These are phyloP conservation scores for Aethina tumida DNA, from an alignment of 1,140 invertebrate genomes.

Conservation along the genomic window DNA sequence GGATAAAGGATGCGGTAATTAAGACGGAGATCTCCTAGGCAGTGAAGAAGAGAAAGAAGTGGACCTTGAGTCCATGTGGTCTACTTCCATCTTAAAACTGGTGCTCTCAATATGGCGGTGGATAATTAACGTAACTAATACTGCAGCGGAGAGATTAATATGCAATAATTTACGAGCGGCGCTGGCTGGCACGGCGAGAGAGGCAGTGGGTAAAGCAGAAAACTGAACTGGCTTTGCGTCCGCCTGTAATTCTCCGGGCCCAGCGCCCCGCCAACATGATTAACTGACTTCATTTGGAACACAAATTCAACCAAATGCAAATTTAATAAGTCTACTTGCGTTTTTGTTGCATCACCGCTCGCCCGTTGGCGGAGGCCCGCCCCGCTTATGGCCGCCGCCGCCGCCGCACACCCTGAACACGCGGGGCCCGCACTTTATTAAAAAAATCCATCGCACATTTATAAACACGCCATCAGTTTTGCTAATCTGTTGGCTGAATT, in stretches of 20 bases:
- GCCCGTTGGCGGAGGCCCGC: neutral
- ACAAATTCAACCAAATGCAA: slow-evolving; percentile 36
- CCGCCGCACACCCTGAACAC: neutral
- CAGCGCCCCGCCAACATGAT: slow-evolving; percentile 28
- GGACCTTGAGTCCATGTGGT: slow-evolving; percentile 22
- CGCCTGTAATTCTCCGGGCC: slow-evolving; percentile 23
- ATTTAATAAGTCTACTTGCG: slow-evolving; percentile 34
- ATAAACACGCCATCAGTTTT: no score
- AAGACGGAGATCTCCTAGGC: slow-evolving; percentile 4
- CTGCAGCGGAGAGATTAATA: slow-evolving; percentile 38
- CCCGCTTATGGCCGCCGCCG: no score
- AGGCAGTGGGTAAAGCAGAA: slow-evolving; percentile 28
- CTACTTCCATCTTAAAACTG: slow-evolving; percentile 24
- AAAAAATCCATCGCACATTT: neutral
- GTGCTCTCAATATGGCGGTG: slow-evolving; percentile 32
- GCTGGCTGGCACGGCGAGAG: slow-evolving; percentile 19
- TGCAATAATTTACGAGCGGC: slow-evolving; percentile 36
- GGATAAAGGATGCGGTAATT: no score
- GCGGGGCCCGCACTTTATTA: neutral
- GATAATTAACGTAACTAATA: slow-evolving; percentile 38
- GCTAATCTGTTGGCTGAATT: no score
- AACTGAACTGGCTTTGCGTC: slow-evolving; percentile 31
- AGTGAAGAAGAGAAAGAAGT: no score
- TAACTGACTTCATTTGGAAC: slow-evolving; percentile 36
- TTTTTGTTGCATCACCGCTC: slow-evolving; percentile 16